Base-by-base conservation (phyloP, 2,113 vertebrate species). In the Paradisaea rubra region DNA sequence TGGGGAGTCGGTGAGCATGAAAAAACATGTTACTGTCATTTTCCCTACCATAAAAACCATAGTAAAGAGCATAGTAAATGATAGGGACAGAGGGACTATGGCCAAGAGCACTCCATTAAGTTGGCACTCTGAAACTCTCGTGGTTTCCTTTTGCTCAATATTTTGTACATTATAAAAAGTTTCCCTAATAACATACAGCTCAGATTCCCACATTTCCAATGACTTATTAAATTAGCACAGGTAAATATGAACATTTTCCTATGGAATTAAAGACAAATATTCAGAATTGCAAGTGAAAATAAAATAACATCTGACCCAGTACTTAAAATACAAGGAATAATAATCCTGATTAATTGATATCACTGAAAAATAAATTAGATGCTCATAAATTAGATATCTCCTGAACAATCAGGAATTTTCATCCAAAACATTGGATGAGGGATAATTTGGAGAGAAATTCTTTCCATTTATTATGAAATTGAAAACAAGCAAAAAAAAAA, bases 391-490 rank as follows among this genome's bases (percentile, higher is more conserved):
- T 27, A 72, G 12, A 0, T 57, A 45, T 21, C 33, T 70, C 49
- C 28, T 65, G 44, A 81, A 87, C 10, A 79, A 81, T 37, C 37
- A 64, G 14, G 22, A 69, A n/a, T 68, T 86, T 74, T 83, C 13
- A 74, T 47, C 28, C 11, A 69, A 79, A 81, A 64, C 0, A 0
- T 1, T 28, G 31, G 13, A 13, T 41, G 41, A 6, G 12, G 57
- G 25, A 84, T 52, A 59, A 65, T 21, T 33, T 27, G n/a, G 89
- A 80, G 15, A 81, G 2, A 73, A 83, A 78, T 50, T 72, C 3
- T 78, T 92, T 64, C 42, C 9, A 42, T 47, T 87, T 82, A 72
- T 69, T 78, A 59, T n/a, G 35, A 72, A 87, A 76, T 30, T 8
- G 16, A 69, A 70, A 73, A 64, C 15, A 53, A 61, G 31, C 2